A percentile compares a stretch with the other conserved stretches of the same genome.
Conservation (phyloP, 2,888 invertebrate species). For the Masnerella sp. region DNA sequence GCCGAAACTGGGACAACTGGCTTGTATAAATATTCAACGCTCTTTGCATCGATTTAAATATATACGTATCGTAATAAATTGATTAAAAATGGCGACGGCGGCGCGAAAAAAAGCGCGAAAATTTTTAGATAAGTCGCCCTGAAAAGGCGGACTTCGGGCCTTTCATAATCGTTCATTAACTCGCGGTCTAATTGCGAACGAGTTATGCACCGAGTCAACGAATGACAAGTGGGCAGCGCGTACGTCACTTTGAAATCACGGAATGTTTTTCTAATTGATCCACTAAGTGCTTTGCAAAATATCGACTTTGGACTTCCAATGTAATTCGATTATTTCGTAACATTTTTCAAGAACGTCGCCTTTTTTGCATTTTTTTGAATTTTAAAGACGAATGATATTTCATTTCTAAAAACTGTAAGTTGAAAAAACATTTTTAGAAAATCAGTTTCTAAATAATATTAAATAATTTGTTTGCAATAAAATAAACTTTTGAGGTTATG, state of each 20-base stretch:
- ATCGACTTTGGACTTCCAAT: slow-evolving; percentile 36
- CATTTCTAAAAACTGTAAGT: too few relatives aligned
- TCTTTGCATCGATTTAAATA: slow-evolving; percentile 50
- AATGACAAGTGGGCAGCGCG: slow-evolving; percentile 55
- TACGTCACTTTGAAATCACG: slow-evolving; percentile 57
- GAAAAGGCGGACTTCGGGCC: slow-evolving; percentile 44
- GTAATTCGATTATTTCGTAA: slow-evolving; percentile 36
- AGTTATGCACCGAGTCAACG: slow-evolving; percentile 56
- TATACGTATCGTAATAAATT: slow-evolving; percentile 45
- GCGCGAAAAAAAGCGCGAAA: slow-evolving; percentile 41
- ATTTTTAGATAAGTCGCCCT: slow-evolving; percentile 44
- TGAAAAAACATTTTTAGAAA: too few relatives aligned
- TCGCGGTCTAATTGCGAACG: slow-evolving; percentile 57
- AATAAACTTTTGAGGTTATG: not conserved
- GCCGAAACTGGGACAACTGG: slow-evolving; percentile 51
- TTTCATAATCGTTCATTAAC: slow-evolving; percentile 58
- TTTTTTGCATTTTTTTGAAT: too few relatives aligned
- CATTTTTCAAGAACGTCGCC: slow-evolving; percentile 21
- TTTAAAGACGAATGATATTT: too few relatives aligned
- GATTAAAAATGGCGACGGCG: slow-evolving; percentile 34
- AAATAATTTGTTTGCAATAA: not conserved
- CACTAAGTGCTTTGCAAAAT: slow-evolving; percentile 48
- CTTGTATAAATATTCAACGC: slow-evolving; percentile 54
- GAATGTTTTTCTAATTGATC: slow-evolving; percentile 51
- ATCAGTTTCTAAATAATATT: too few relatives aligned